These are phyloP conservation scores for Archegozetes longisetosus DNA, from an alignment of 1,140 invertebrate genomes.

Conservation along the genomic window DNA sequence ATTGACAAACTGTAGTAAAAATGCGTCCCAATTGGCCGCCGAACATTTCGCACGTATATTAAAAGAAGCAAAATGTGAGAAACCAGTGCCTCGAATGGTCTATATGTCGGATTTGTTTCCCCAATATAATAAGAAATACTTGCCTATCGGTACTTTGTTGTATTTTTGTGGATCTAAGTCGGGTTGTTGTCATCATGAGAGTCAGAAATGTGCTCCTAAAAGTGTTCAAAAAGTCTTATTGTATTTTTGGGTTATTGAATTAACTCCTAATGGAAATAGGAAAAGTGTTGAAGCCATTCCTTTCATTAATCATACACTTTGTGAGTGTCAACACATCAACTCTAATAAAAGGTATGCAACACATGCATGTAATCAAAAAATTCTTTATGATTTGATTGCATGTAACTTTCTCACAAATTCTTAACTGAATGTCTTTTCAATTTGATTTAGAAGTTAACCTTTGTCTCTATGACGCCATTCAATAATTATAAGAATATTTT, in stretches of 20 bases:
- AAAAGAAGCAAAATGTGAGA: not conserved
- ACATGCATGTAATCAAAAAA: too few relatives aligned
- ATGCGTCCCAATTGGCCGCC: not conserved
- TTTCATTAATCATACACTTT: constrained; percentile 58
- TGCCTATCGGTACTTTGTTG: constrained; percentile 51
- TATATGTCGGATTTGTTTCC: constrained; percentile 43
- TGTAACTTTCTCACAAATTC: too few relatives aligned
- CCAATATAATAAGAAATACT: constrained; percentile 45
- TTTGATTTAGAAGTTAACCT: too few relatives aligned
- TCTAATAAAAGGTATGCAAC: constrained; percentile 18
- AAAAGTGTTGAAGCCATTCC: constrained; percentile 40
- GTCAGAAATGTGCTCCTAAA: constrained; percentile 47
- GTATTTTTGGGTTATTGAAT: constrained; percentile 39
- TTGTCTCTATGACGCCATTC: too few relatives aligned
- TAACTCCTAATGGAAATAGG: not conserved
- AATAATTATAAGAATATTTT: too few relatives aligned
- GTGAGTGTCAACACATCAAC: constrained; percentile 37
- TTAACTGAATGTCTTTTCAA: too few relatives aligned
- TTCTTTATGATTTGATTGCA: too few relatives aligned
- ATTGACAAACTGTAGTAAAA: too few relatives aligned
- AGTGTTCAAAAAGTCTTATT: constrained; percentile 42
- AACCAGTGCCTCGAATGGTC: constrained; percentile 42
- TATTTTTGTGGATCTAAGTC: constrained; percentile 57
- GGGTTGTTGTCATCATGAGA: constrained; percentile 46
- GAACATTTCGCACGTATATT: not conserved